Percentiles rank a stretch among this genome's conserved stretches.
Conservation (phyloP, 2,797 vertebrate species). For the Pseudochirops corinnae region DNA sequence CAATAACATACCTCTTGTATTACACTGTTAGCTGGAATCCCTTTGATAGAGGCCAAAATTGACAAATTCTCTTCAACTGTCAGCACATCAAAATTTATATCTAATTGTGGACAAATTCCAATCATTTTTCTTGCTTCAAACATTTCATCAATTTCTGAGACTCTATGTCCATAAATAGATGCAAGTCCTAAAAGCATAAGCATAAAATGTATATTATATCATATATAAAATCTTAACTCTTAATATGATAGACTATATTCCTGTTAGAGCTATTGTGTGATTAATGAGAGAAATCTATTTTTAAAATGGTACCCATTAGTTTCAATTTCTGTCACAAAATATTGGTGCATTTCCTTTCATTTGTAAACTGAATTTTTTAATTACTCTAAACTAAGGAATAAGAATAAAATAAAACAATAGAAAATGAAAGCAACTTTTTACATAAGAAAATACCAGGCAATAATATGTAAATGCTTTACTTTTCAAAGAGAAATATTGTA, state of each 20-base stretch:
- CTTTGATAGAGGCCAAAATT: constrained; percentile 95
- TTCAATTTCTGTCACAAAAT: not conserved
- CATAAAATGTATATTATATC: constrained; percentile 33
- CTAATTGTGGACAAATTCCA: constrained; percentile 96
- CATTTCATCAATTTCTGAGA: constrained; percentile 93
- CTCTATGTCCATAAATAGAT: constrained; percentile 92
- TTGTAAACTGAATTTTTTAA: not conserved
- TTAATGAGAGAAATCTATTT: not conserved
- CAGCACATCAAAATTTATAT: constrained; percentile 96
- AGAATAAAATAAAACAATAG: not conserved
- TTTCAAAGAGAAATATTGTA: not conserved
- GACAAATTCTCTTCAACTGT: constrained; percentile 97
- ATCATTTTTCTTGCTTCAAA: constrained; percentile 94
- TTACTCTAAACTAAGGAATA: not conserved
- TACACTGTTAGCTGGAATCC: constrained; percentile 90
- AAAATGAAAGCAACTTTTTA: not conserved
- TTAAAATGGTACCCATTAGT: not conserved
- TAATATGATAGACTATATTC: not conserved
- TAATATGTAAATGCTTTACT: not conserved
- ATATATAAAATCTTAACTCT: constrained; percentile 19
- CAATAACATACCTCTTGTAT: constrained; percentile 89
- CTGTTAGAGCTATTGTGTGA: not conserved
- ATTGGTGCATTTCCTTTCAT: not conserved
- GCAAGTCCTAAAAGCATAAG: constrained; percentile 87
- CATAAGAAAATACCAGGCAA: not conserved